Conservation (phyloP, 2,113 vertebrate genomes). For the Xenopus laevis region DNA sequence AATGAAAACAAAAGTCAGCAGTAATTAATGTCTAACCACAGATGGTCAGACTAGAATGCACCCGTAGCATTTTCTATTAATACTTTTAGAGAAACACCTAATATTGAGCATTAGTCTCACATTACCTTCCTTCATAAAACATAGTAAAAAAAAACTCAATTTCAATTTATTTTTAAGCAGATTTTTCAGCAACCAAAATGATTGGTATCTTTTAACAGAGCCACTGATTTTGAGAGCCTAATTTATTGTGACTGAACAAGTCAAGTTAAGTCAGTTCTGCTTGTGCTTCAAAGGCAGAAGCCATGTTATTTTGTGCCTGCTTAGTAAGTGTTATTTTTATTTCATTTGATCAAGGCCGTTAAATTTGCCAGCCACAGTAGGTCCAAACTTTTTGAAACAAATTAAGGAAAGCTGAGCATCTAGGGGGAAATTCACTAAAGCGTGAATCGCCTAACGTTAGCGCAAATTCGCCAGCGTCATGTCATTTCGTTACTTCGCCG, state of each 20-base stretch:
- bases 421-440: too few relatives aligned
- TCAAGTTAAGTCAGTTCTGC: constrained; percentile 14
- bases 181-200: neutral
- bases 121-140: neutral
- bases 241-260: constrained; percentile 31
- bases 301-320: constrained; percentile 1
- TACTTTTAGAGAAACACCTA: constrained; percentile 47
- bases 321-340: constrained; percentile 11
- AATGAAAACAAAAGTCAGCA: constrained; percentile 49
- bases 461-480: too few relatives aligned
- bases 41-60: constrained; percentile 47
- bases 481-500: too few relatives aligned
- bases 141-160: too few relatives aligned
- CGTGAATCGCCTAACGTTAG: too few relatives aligned
- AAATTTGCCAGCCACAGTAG: too few relatives aligned
- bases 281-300: constrained; percentile 21
- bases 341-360: neutral
- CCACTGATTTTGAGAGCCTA: constrained; percentile 32
- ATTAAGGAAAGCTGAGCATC: too few relatives aligned
- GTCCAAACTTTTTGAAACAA: too few relatives aligned
- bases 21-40: constrained; percentile 49
- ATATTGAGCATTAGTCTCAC: constrained; percentile 17
- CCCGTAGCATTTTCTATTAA: constrained; percentile 50
- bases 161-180: neutral
- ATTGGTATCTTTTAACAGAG: neutral